Base-by-base conservation (phyloP, 2,888 invertebrate genomes). In the Drosophila austrosaltans region DNA sequence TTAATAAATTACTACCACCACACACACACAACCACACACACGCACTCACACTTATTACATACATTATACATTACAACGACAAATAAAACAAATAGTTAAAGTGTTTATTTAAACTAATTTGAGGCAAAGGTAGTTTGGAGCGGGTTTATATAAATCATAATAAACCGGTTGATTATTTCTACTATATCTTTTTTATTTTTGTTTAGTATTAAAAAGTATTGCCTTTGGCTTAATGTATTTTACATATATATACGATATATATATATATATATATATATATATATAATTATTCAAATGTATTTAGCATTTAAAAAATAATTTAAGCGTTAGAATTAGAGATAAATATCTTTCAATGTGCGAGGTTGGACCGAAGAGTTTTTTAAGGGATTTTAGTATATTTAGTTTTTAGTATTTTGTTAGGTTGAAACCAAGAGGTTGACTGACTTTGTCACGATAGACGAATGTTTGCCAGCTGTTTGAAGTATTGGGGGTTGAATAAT, bases 41-140 rank as follows among this genome's bases (percentile, higher is more conserved):
- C 30, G 54, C 61, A 57, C 57, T 67, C 57, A 67, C 63, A 63
- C 61, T 66, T 48, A 48, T 48, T 48, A 59, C 58, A 59, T 25
- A 56, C 56, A 59, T 25, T 42, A 40, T 12, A 63, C 30, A 58
- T 58, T 57, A 57, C 56, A 70, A 72, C 64, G 36, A 72, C 63
- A 25, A 54, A 63, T 59, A 77, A 72, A 69, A 76, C 75, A 30
- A 59, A 28, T 25, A 78, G 73, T 69, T 76, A 72, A 80, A 76
- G 72, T 69, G 86, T 73, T 81, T 57, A 70, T 72, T 79, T 63
- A 78, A 82, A 85, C 76, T 76, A 82, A 85, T 85, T 85, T 87
- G 69, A 78, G 48, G 48, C 48, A 48, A 48, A 48, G 48, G 76
- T 72, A 74, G 70, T 71, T 71, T 48, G 76, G 78, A 67, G 65